These are phyloP conservation scores for Sebastes kiyomatsui DNA, from an alignment of 2,797 vertebrate species.

Conservation along the genomic window DNA sequence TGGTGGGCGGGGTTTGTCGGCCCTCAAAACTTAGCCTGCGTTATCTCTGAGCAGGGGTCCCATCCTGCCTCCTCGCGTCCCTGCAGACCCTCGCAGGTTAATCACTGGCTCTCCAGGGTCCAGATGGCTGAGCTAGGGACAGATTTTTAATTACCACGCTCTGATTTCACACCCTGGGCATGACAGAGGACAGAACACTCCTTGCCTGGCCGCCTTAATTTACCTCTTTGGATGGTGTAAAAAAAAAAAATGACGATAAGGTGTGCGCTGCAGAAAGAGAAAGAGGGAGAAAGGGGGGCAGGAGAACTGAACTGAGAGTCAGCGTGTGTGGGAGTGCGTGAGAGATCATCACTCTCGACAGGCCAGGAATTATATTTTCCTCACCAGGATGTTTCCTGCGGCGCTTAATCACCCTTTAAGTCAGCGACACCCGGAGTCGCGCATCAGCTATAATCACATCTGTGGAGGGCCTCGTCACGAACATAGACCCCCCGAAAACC, in stretches of 20 bases:
- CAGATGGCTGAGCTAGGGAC: conserved; percentile 70
- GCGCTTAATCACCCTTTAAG: conserved; percentile 66
- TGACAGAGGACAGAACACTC: conserved; percentile 57
- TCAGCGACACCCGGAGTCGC: conserved; percentile 52
- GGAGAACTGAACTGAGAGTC: conserved; percentile 1
- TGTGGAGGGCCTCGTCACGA: conserved; percentile 44
- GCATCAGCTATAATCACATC: conserved; percentile 64
- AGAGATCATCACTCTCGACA: conserved; percentile 56
- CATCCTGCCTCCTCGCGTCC: conserved; percentile 24
- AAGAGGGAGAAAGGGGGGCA: neutral
- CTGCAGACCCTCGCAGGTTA: conserved; percentile 63
- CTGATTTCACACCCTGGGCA: conserved; percentile 71
- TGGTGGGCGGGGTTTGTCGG: neutral
- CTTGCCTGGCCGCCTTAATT: conserved; percentile 39
- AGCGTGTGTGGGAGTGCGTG: conserved; percentile 13
- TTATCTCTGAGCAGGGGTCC: conserved; percentile 1
- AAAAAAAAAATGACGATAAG: conserved; percentile 31
- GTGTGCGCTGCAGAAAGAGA: conserved; percentile 31
- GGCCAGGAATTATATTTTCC: conserved; percentile 68
- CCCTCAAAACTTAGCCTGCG: neutral
- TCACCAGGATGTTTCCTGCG: conserved; percentile 62
- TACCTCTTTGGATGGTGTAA: conserved; percentile 25
- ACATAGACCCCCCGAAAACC: conserved; percentile 43
- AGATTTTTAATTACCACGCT: conserved; percentile 80
- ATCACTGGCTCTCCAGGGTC: conserved; percentile 67